Evolutionary conservation across 2,888 invertebrate species (phyloP).

Genomic region (Leucania comma): DNA sequence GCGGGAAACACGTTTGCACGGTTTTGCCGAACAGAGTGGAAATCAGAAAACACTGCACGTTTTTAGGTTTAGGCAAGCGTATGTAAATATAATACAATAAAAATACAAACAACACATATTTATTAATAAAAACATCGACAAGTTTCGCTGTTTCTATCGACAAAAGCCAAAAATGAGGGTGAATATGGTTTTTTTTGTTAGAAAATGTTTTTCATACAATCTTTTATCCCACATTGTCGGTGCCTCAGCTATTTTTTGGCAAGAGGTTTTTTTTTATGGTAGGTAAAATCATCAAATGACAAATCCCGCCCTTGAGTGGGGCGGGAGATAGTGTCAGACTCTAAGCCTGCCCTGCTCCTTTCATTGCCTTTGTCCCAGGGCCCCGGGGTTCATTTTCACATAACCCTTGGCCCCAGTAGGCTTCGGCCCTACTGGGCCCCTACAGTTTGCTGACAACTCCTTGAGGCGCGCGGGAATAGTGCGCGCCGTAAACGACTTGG

Average conservation of each 20-base stretch:
- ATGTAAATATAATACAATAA: slow-evolving; percentile 56
- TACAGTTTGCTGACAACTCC: too few relatives aligned
- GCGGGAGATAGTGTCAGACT: too few relatives aligned
- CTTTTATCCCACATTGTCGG: not conserved
- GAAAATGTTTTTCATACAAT: slow-evolving; percentile 27
- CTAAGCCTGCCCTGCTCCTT: too few relatives aligned
- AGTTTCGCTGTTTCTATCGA: slow-evolving; percentile 26
- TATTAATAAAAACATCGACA: slow-evolving; percentile 45
- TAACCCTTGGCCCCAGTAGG: too few relatives aligned
- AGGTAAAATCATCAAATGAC: too few relatives aligned
- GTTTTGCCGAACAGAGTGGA: slow-evolving; percentile 30
- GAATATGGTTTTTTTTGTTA: slow-evolving; percentile 6
- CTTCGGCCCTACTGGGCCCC: too few relatives aligned
- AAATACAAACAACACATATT: slow-evolving; percentile 27
- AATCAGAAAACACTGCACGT: slow-evolving; percentile 43
- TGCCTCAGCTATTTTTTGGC: not conserved
- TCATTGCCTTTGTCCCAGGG: too few relatives aligned
- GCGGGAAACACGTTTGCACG: slow-evolving; percentile 6
- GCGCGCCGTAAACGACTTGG: too few relatives aligned
- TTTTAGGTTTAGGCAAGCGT: slow-evolving; percentile 57
- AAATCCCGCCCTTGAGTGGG: too few relatives aligned
- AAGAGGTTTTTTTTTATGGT: too few relatives aligned
- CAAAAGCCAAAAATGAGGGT: slow-evolving; percentile 14
- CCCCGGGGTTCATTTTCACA: too few relatives aligned
- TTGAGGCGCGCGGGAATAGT: too few relatives aligned